phyloP scores from a whole-genome alignment of 2,888 invertebrate species.

The Vesta saturnalis region DNA sequence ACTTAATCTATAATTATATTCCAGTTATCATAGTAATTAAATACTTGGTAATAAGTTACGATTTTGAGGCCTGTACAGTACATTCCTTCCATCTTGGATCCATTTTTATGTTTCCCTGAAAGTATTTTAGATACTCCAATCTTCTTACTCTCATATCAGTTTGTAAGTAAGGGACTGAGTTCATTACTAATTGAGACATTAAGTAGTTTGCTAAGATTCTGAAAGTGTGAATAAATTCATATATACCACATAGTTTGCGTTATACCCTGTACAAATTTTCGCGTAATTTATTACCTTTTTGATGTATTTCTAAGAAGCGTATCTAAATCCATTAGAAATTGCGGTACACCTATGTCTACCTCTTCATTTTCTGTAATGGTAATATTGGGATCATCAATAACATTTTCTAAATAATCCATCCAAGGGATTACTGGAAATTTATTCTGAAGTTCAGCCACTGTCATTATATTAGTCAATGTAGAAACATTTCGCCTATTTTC shows the following conservation, averaged over 20 bases:
- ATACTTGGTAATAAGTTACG: neutral
- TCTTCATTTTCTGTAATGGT: slow-evolving; percentile 74
- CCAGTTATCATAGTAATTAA: neutral
- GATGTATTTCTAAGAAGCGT: slow-evolving; percentile 65
- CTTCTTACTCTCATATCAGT: slow-evolving; percentile 24
- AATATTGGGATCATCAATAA: slow-evolving; percentile 72
- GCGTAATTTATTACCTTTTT: slow-evolving; percentile 61
- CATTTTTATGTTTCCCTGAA: slow-evolving; percentile 23
- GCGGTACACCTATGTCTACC: slow-evolving; percentile 86
- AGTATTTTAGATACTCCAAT: slow-evolving; percentile 20
- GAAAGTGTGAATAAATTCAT: slow-evolving; percentile 15
- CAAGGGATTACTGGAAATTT: slow-evolving; percentile 83
- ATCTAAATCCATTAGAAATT: slow-evolving; percentile 79
- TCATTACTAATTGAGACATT: slow-evolving; percentile 63
- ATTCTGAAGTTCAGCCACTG: slow-evolving; percentile 75
- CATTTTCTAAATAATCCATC: slow-evolving; percentile 84
- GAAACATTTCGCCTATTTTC: slow-evolving; percentile 92
- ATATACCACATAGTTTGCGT: too few species aligned
- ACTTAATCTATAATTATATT: slow-evolving; percentile 64
- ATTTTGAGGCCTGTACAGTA: neutral
- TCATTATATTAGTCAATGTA: slow-evolving; percentile 90
- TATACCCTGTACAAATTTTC: too few species aligned
- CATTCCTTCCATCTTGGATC: slow-evolving; percentile 28
- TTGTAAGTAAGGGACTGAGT: slow-evolving; percentile 45
- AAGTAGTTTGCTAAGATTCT: slow-evolving; percentile 66